A percentile compares a stretch with the other conserved stretches of the same genome.
These are phyloP conservation scores for Scomberomorus guttatus DNA, from an alignment of 2,797 vertebrate genomes.

Conservation along the genomic window DNA sequence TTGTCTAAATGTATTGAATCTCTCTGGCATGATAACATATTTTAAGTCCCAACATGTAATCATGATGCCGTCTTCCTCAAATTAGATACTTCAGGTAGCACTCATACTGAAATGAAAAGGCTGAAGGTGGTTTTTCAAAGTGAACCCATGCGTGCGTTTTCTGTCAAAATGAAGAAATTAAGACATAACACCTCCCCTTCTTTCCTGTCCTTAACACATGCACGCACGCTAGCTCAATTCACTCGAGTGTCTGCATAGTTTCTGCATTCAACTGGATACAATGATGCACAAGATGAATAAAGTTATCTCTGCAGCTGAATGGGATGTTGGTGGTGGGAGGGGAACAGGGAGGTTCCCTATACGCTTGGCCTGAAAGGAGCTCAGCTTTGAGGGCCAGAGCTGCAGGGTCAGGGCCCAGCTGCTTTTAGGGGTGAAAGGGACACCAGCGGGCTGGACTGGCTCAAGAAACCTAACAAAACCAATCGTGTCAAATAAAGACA, in stretches of 20 bases:
- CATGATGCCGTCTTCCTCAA: constrained; percentile 40
- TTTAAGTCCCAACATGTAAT: constrained; percentile 56
- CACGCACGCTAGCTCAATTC: constrained; percentile 88
- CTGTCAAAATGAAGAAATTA: constrained; percentile 88
- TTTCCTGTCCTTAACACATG: constrained; percentile 73
- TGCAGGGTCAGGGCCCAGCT: constrained; percentile 98
- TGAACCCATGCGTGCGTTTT: constrained; percentile 53
- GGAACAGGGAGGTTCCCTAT: constrained; percentile 91
- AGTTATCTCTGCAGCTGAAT: constrained; percentile 98
- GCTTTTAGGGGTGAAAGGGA: constrained; percentile 93
- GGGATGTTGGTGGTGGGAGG: constrained; percentile 97
- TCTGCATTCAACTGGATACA: constrained; percentile 98
- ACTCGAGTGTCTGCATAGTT: constrained; percentile 89
- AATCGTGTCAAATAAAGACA: constrained; percentile 88
- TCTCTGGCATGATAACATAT: constrained; percentile 52
- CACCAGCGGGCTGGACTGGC: constrained; percentile 94
- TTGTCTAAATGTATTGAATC: constrained; percentile 55
- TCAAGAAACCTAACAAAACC: constrained; percentile 90
- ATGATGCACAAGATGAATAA: constrained; percentile 99
- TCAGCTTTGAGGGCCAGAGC: constrained; percentile 90
- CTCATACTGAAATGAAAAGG: constrained; percentile 35
- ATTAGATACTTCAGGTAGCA: constrained; percentile 45
- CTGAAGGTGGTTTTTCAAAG: constrained; percentile 42
- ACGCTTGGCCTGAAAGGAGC: constrained; percentile 91
- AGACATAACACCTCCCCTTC: constrained; percentile 89